phyloP scores from a whole-genome alignment of 37 sponge, comb jelly and placozoan species.

The Diacarnus erythraeanus region DNA sequence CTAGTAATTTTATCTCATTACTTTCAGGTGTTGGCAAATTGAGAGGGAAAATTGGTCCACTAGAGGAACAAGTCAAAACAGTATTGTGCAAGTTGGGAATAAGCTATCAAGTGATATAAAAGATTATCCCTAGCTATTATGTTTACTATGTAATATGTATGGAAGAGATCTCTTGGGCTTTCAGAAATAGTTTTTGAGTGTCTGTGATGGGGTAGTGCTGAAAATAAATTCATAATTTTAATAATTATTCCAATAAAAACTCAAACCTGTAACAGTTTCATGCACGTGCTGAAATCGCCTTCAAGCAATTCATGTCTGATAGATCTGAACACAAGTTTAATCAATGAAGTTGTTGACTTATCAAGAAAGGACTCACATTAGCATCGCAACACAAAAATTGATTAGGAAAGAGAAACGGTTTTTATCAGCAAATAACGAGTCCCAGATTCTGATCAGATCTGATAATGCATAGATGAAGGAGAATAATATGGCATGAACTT shows the following conservation, averaged over 20 bases:
- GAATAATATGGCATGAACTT: no score
- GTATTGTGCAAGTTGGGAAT: no score
- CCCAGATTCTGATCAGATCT: conserved; percentile 84
- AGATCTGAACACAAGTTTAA: conserved; percentile 32
- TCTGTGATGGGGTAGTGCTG: conserved; percentile 54
- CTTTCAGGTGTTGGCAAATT: no score
- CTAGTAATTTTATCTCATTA: not conserved
- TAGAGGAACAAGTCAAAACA: no score
- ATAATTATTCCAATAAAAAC: not conserved
- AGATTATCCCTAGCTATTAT: no score
- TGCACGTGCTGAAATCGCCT: conserved; percentile 55
- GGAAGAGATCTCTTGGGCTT: conserved; percentile 61
- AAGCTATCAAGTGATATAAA: no score
- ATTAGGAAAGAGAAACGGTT: conserved; percentile 84
- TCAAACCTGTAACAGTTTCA: conserved; percentile 76
- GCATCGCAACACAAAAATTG: conserved; percentile 90
- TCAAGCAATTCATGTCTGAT: conserved; percentile 48
- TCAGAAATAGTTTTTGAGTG: conserved; percentile 46
- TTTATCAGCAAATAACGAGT: conserved; percentile 79
- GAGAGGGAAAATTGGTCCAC: no score
- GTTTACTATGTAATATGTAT: no score
- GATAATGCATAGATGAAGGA: not conserved
- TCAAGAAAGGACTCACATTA: conserved; percentile 52
- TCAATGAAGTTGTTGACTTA: not conserved
- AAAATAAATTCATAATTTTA: no score